Evolutionary conservation across 2,113 vertebrate species (phyloP), one percentile per base, ranked within the genome.

Genomic region (Elephas maximus): DNA sequence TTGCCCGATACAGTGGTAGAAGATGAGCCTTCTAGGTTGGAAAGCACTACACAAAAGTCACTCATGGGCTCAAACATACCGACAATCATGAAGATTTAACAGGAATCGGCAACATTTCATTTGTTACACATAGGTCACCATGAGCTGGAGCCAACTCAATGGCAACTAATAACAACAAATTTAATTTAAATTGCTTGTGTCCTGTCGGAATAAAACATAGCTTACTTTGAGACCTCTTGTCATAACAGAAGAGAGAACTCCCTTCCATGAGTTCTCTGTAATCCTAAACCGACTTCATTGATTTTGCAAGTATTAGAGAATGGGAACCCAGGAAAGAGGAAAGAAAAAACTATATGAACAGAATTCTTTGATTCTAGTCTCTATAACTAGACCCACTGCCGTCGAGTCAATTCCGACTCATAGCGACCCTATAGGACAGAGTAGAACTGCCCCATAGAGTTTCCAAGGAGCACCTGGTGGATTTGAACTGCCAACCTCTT

Each of bases 121-220:
- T 8, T 30, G 3, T 30, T 67, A 30, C 30, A 33, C 11, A 10
- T 11, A 69, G 28, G 30, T 33, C 8, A 33, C 11, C 67, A 69
- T 33, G 30, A 69, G 30, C 67, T 69, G 30, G 67, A 48, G 37
- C 48, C 48, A 48, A 48, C 48, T 48, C 4, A 48, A 69, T 67
- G 30, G 28, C 30, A 69, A 69, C 67, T 33, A 12, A 57, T 3
- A 69, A 14, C 67, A 69, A 69, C 30, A 69, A 14, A 69, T 69
- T 33, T 69, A 33, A 69, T 69, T 69, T 78, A 90, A 90, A 80
- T 96, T 87, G 8, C 5, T 90, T 96, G 37, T 90, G 45, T 85
- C 2, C 2, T 74, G 69, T 93, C 82, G 4, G 12, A 92, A 83
- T 60, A 60, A 80, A 81, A 90, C 53, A 71, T 28, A 71, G n/a